Conservation (phyloP, 2,888 invertebrate genomes). For the Caenorhabditis wallacei region DNA sequence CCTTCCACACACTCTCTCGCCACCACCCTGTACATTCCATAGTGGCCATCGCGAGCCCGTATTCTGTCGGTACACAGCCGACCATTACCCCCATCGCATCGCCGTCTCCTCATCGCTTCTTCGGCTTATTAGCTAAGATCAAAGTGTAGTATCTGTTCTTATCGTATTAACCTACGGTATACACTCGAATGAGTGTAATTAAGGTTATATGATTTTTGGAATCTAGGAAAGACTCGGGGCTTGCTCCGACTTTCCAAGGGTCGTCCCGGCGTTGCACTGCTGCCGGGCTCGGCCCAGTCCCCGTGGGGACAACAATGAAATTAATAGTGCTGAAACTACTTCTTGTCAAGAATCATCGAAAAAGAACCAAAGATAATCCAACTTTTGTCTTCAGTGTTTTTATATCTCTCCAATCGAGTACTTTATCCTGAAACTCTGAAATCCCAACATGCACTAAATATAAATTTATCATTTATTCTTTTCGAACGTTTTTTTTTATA, state of each 20-base stretch:
- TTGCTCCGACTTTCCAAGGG: constrained; percentile 66
- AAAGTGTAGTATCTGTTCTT: constrained; percentile 70
- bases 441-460: too few species aligned
- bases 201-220: constrained; percentile 67
- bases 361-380: too few species aligned
- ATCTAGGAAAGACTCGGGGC: constrained; percentile 58
- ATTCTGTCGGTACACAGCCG: too few species aligned
- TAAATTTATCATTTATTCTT: constrained; percentile 30
- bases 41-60: too few species aligned
- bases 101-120: constrained; percentile 50
- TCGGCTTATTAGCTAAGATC: constrained; percentile 70
- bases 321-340: neutral
- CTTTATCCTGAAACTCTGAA: too few species aligned
- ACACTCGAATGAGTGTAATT: constrained; percentile 66
- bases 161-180: constrained; percentile 70
- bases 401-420: too few species aligned
- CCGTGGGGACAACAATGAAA: constrained; percentile 44
- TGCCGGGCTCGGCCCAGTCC: constrained; percentile 65
- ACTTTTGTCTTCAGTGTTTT: too few species aligned
- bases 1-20: too few species aligned
- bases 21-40: too few species aligned
- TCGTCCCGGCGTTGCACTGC: constrained; percentile 66
- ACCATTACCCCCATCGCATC: too few species aligned
- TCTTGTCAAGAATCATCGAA: too few species aligned
- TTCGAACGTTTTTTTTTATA: constrained; percentile 1